phyloP scores from a whole-genome alignment of 2,888 invertebrate species.

The Heteromurus nitidus region DNA sequence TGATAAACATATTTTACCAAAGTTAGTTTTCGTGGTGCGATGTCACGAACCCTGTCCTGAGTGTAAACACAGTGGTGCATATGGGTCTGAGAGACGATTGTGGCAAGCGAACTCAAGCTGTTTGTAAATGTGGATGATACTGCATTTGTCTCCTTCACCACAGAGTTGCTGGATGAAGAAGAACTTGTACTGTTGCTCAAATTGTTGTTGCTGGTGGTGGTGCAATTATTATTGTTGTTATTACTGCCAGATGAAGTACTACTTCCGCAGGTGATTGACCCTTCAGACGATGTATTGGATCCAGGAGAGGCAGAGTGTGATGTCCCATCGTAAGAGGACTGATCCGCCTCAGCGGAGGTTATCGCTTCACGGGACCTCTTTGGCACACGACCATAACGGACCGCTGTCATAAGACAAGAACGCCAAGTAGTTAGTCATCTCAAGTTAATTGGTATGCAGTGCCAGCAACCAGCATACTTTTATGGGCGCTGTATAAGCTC shows the following conservation, averaged over 20 bases:
- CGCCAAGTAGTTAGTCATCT: slow-evolving; percentile 49
- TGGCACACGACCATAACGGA: slow-evolving; percentile 96
- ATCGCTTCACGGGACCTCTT: slow-evolving; percentile 90
- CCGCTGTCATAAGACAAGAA: slow-evolving; percentile 81
- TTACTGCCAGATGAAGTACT: slow-evolving; percentile 55
- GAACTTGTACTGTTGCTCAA: slow-evolving; percentile 50
- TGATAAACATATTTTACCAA: slow-evolving; percentile 56
- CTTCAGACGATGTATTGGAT: slow-evolving; percentile 73
- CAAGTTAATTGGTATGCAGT: slow-evolving; percentile 49
- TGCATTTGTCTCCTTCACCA: slow-evolving; percentile 75
- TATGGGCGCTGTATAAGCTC: background rate
- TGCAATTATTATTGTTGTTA: slow-evolving; percentile 27
- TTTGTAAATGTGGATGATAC: slow-evolving; percentile 80
- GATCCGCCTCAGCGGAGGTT: slow-evolving; percentile 76
- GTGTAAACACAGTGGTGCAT: slow-evolving; percentile 91
- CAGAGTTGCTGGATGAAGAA: slow-evolving; percentile 36
- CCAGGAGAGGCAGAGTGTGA: slow-evolving; percentile 74
- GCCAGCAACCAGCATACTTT: slow-evolving; percentile 41
- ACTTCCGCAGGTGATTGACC: slow-evolving; percentile 71
- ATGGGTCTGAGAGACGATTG: slow-evolving; percentile 80
- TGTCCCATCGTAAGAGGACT: slow-evolving; percentile 76
- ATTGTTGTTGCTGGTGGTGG: slow-evolving; percentile 73
- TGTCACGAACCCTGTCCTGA: slow-evolving; percentile 80
- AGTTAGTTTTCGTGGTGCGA: slow-evolving; percentile 72
- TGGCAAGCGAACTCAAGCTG: slow-evolving; percentile 69